Conservation (phyloP, 2,797 vertebrate genomes). For the Alca torda region DNA sequence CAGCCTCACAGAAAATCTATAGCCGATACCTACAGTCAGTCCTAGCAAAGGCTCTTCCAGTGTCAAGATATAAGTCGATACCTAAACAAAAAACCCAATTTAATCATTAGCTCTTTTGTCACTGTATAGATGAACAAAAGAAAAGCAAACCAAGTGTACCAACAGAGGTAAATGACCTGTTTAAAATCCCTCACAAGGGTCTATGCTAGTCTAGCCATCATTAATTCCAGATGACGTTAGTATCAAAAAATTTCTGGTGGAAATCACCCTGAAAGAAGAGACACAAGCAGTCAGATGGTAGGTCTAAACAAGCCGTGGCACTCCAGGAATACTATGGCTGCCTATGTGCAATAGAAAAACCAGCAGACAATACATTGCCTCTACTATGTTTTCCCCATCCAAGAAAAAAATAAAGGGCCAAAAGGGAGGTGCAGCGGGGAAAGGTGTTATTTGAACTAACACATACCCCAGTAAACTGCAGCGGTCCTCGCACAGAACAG, state of each 20-base stretch:
- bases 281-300: background rate
- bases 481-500: background rate
- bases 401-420: background rate
- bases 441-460: background rate
- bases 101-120: background rate
- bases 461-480: background rate
- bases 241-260: background rate
- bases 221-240: background rate
- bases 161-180: background rate
- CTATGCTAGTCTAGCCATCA: background rate
- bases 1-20: background rate
- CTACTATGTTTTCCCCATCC: background rate
- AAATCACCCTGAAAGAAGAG: background rate
- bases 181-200: background rate
- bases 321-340: background rate
- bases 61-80: background rate
- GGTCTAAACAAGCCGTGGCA: background rate
- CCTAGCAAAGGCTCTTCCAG: background rate
- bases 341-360: background rate
- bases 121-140: background rate
- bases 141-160: background rate
- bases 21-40: background rate
- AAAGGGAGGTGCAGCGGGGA: too few species aligned
- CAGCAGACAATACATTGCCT: background rate
- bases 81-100: background rate